phyloP scores from a whole-genome alignment of 2,888 invertebrate species.

The Rhagophthalmus giganteus region DNA sequence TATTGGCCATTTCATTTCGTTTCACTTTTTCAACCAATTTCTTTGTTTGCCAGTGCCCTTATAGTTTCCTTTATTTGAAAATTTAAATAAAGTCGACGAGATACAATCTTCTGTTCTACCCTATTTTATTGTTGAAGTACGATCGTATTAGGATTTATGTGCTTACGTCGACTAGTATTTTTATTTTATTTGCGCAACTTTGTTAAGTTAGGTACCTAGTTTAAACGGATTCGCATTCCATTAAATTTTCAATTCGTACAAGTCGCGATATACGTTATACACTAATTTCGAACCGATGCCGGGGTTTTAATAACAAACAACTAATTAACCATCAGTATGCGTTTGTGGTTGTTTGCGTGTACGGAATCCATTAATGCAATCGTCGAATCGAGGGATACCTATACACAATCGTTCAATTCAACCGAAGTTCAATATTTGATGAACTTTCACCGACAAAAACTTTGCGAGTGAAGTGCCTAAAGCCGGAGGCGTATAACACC shows the following conservation, averaged over 20 bases:
- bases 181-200: no score
- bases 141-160: no score
- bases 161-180: no score
- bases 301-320: not conserved
- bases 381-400: slow-evolving; percentile 13
- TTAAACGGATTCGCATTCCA: no score
- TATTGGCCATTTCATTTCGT: no score
- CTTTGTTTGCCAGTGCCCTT: no score
- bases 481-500: slow-evolving; percentile 6
- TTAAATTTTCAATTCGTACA: not conserved
- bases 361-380: slow-evolving; percentile 11
- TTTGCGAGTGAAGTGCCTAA: slow-evolving; percentile 12
- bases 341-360: slow-evolving; percentile 6
- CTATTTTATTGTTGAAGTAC: no score
- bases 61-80: no score
- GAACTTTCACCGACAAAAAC: slow-evolving; percentile 13
- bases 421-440: slow-evolving; percentile 17
- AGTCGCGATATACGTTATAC: not conserved
- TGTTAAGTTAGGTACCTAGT: no score
- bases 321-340: not conserved
- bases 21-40: no score
- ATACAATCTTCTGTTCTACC: no score
- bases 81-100: no score
- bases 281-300: not conserved
- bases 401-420: slow-evolving; percentile 11